Conservation (phyloP, 2,797 vertebrate species). For the Carduelis carduelis region DNA sequence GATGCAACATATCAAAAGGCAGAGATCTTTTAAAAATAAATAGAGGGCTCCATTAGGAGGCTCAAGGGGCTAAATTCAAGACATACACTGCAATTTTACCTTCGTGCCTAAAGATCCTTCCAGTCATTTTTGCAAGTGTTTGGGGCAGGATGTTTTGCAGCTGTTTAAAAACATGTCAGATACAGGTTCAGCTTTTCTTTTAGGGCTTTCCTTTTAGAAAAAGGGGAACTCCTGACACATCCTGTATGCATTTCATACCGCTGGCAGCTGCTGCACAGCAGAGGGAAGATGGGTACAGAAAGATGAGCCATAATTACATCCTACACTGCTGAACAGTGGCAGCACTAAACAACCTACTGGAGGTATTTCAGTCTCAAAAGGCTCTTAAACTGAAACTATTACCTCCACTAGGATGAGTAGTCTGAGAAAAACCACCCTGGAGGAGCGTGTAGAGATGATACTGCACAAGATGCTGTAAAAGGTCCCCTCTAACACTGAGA, state of each 20-base stretch:
- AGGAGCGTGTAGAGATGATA: neutral
- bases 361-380: neutral
- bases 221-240: neutral
- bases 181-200: neutral
- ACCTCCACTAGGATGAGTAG: neutral
- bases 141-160: neutral
- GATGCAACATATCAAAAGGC: neutral
- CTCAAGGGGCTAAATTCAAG: accelerated
- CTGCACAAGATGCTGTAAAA: neutral
- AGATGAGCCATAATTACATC: neutral
- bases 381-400: neutral
- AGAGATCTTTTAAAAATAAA: neutral
- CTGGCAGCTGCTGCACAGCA: neutral
- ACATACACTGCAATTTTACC: neutral
- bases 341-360: neutral
- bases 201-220: neutral
- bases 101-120: neutral
- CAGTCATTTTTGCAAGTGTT: neutral
- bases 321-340: neutral
- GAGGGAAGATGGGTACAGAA: neutral
- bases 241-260: accelerated
- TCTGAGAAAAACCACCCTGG: neutral
- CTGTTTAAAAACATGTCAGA: neutral
- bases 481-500: neutral
- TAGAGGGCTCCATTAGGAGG: neutral